These are phyloP conservation scores for Mimachlamys varia DNA, from an alignment of 2,888 invertebrate genomes.

Conservation along the genomic window DNA sequence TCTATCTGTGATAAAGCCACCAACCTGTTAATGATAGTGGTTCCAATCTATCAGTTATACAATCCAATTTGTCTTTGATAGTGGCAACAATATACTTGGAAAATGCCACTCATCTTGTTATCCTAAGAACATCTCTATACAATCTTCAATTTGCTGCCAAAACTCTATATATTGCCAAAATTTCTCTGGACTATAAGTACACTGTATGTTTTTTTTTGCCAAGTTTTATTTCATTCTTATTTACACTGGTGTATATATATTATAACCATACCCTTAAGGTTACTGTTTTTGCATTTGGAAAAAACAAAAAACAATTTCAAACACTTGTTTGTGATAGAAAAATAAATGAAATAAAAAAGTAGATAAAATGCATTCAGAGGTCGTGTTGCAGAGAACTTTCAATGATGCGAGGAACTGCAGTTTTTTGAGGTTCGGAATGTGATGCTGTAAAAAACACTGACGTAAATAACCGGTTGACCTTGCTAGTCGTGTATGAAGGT, in stretches of 20 bases:
- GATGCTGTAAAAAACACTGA: not conserved
- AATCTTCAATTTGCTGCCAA: too few relatives aligned
- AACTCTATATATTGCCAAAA: too few relatives aligned
- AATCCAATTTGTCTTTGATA: too few relatives aligned
- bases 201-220: too few relatives aligned
- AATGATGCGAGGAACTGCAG: not conserved
- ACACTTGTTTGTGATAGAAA: not conserved
- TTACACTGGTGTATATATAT: not conserved
- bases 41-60: too few relatives aligned
- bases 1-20: too few relatives aligned
- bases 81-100: too few relatives aligned
- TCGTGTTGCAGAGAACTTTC: constrained; percentile 18
- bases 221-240: too few relatives aligned
- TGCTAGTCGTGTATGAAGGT: not conserved
- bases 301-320: not conserved
- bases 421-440: not conserved
- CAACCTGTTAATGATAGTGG: too few relatives aligned
- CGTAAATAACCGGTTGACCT: not conserved
- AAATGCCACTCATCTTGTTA: too few relatives aligned
- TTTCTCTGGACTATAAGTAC: too few relatives aligned
- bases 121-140: too few relatives aligned
- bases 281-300: not conserved
- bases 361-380: not conserved
- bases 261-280: not conserved
- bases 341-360: not conserved